These are phyloP conservation scores for Chrysina gloriosa DNA, from an alignment of 2,888 invertebrate species.

Conservation along the genomic window DNA sequence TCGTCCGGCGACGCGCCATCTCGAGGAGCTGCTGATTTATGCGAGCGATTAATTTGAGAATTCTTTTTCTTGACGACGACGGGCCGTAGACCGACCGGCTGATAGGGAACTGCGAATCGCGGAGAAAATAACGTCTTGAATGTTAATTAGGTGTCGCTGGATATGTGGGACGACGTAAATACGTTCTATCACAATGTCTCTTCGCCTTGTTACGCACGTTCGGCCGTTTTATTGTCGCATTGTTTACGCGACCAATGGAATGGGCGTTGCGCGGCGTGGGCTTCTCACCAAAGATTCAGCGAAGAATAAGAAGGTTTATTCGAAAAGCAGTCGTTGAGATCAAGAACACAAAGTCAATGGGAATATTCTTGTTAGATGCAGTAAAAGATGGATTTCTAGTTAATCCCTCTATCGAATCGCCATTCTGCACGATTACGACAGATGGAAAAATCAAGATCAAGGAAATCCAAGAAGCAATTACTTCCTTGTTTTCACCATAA, in stretches of 20 bases:
- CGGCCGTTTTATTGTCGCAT: background rate
- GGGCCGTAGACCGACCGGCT: background rate
- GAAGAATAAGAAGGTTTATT: too few species aligned
- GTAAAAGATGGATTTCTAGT: too few species aligned
- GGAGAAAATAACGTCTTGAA: slow-evolving; percentile 19
- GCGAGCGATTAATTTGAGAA: slow-evolving; percentile 30
- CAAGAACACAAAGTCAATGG: too few species aligned
- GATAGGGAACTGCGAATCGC: background rate
- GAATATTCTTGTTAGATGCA: too few species aligned
- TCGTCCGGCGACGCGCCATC: slow-evolving; percentile 4
- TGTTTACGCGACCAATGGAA: background rate
- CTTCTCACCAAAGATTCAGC: too few species aligned
- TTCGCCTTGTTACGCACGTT: background rate
- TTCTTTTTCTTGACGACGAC: slow-evolving; percentile 24
- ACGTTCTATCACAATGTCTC: slow-evolving; percentile 1
- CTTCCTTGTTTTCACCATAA: too few species aligned
- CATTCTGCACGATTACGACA: too few species aligned
- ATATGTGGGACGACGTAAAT: slow-evolving; percentile 29
- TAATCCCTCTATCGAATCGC: too few species aligned
- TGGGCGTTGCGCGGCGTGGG: too few species aligned
- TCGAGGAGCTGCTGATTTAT: slow-evolving; percentile 26
- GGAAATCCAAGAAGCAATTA: too few species aligned
- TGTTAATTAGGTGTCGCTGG: slow-evolving; percentile 32
- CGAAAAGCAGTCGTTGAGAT: too few species aligned
- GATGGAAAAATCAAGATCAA: too few species aligned